Evolutionary conservation across 2,888 invertebrate genomes (phyloP), one percentile per base, ranked within the genome.

Genomic region (Latheticus oryzae): DNA sequence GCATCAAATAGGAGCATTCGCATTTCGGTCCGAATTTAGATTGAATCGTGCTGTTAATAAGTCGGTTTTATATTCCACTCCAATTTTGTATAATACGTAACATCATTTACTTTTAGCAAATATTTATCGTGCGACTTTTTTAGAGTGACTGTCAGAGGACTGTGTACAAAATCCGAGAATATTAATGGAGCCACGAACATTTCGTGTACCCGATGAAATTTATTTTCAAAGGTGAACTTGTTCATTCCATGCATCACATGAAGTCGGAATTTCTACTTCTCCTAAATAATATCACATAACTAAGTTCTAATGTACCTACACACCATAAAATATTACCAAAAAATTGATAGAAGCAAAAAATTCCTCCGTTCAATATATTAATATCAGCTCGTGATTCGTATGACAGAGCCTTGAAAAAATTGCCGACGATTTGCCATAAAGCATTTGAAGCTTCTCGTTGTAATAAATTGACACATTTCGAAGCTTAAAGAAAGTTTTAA

Each of bases 381-480:
- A 38, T 38, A 38, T 38, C 38, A 12, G 38, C 9, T 38, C 38
- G 38, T 38, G 38, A 23, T 38, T 38, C 23, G 23, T 38, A 23
- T 38, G 38, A 38, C 38, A 38, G 38, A 38, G 21, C 23, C 9
- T 9, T 17, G 43, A 43, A 43, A 43, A 43, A 43, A 43, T 43
- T 11, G 43, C 43, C 8, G 8, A 7, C 42, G 26, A 24, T 42
- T 42, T 42, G 42, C 42, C 38, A 23, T 42, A 21, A 30, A 38
- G 28, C 43, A 43, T 45, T 45, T 30, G 17, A 45, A 45, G 45
- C 45, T n/a, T n/a, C n/a, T 15, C 15, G 9, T 7, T n/a, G 32
- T 52, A 42, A 52, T 52, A 52, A 52, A 52, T 52, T 33, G 52
- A 42, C 42, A 52, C 33, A 42, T 33, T 42, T 52, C 43, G 32